Conservation (phyloP, 2,797 vertebrate genomes). For the Spheniscus humboldti region DNA sequence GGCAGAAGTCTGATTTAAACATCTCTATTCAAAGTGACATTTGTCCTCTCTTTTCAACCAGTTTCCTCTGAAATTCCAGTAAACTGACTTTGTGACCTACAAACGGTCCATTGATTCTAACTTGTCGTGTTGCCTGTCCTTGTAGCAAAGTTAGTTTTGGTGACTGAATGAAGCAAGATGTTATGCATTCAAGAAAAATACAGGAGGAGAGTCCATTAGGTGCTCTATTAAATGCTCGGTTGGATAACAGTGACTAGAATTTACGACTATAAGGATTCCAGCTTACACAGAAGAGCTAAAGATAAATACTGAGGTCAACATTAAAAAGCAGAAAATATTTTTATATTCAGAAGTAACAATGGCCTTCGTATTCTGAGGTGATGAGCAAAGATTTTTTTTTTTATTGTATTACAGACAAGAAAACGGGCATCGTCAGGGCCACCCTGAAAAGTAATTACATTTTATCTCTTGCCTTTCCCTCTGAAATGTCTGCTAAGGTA, state of each 20-base stretch:
- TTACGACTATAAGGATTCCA: conserved; percentile 8
- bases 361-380: conserved; percentile 10
- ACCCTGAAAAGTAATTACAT: conserved; percentile 63
- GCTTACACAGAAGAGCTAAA: neutral
- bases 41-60: conserved; percentile 85
- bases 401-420: conserved; percentile 22
- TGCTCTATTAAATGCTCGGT: conserved; percentile 77
- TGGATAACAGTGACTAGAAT: conserved; percentile 3
- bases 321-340: conserved; percentile 37
- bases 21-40: conserved; percentile 85
- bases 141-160: conserved; percentile 72
- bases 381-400: conserved; percentile 1
- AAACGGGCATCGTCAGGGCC: neutral
- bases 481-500: conserved; percentile 52
- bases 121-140: conserved; percentile 71
- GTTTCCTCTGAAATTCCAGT: conserved; percentile 84
- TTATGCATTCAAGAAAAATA: conserved; percentile 42
- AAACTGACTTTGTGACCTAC: conserved; percentile 83
- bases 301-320: conserved; percentile 19
- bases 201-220: conserved; percentile 82
- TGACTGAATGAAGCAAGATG: conserved; percentile 70
- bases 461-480: conserved; percentile 58
- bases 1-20: conserved; percentile 85
- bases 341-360: conserved; percentile 23
- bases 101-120: conserved; percentile 76